Percentiles rank a stretch among this genome's conserved stretches.
Evolutionary conservation across 2,888 invertebrate genomes (phyloP).

Genomic region (Cinara cedri): DNA sequence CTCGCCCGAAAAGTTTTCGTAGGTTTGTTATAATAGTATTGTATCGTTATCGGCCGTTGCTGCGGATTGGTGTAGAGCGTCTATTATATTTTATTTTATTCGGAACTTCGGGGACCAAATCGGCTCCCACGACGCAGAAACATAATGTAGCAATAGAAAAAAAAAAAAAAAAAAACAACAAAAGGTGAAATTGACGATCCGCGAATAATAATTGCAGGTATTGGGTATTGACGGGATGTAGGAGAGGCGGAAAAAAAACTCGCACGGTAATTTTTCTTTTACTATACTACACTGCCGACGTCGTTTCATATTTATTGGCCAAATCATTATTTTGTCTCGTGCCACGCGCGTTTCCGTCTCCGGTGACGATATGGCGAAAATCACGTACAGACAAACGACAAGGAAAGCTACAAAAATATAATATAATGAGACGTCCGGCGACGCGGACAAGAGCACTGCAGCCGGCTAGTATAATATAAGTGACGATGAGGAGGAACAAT

Average conservation of each 20-base stretch:
- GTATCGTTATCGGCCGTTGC: no score
- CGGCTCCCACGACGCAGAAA: no score
- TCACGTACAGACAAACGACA: slow-evolving; percentile 36
- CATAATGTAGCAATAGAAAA: no score
- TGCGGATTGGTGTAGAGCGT: no score
- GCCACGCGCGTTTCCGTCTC: slow-evolving; percentile 4
- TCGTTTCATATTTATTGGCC: slow-evolving; percentile 45
- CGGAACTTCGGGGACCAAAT: not conserved
- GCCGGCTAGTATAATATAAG: no score
- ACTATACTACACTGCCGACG: not conserved
- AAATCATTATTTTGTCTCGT: slow-evolving; percentile 52
- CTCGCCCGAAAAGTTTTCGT: no score
- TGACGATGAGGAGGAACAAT: no score
- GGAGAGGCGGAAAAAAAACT: not conserved
- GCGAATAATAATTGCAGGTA: not conserved
- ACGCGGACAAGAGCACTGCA: no score
- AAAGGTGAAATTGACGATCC: slow-evolving; percentile 31
- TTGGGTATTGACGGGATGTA: no score
- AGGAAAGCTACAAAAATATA: not conserved
- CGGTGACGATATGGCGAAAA: slow-evolving; percentile 13
- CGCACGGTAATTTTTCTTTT: not conserved
- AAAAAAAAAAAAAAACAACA: no score
- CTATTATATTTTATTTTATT: not conserved
- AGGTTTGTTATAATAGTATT: no score
- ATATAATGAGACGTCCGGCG: not conserved